Percentiles rank a stretch among this genome's conserved stretches.
Conservation (phyloP, 2,888 invertebrate species). For the Dione vanillae region DNA sequence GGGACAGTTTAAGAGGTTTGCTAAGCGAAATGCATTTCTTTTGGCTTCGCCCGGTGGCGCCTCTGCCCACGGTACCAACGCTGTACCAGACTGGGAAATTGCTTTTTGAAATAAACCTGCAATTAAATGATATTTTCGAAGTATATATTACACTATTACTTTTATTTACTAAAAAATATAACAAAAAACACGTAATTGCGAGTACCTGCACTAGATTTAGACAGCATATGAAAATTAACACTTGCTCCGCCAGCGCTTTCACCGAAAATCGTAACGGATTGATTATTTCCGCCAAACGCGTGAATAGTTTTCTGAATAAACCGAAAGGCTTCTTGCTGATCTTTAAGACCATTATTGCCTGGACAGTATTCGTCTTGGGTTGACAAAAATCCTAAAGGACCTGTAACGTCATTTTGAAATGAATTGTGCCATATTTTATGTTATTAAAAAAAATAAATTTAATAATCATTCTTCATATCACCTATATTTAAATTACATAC, state of each 20-base stretch:
- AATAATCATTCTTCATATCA: neutral
- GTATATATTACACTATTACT: no score
- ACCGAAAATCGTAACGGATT: slow-evolving; percentile 87
- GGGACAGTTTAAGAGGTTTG: slow-evolving; percentile 85
- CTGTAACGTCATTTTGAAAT: slow-evolving; percentile 55
- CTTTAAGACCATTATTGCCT: slow-evolving; percentile 88
- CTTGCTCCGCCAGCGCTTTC: slow-evolving; percentile 89
- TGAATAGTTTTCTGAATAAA: slow-evolving; percentile 86
- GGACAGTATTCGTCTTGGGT: slow-evolving; percentile 86
- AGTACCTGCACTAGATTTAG: slow-evolving; percentile 81
- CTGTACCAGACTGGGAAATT: slow-evolving; percentile 90
- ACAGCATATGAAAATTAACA: slow-evolving; percentile 88
- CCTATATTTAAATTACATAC: slow-evolving; percentile 56
- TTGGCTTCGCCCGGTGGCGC: slow-evolving; percentile 85
- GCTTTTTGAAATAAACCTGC: slow-evolving; percentile 88
- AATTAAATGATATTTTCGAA: slow-evolving; percentile 35
- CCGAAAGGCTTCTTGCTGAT: slow-evolving; percentile 85
- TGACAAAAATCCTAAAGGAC: slow-evolving; percentile 87
- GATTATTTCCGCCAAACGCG: slow-evolving; percentile 86
- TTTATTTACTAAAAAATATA: no score
- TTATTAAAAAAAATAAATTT: neutral
- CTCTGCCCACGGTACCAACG: slow-evolving; percentile 87
- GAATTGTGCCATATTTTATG: no score
- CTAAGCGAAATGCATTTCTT: slow-evolving; percentile 84
- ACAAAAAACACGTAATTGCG: no score